A percentile compares a stretch with the other conserved stretches of the same genome.
These are phyloP conservation scores for Orthonychiurus folsomi DNA, from an alignment of 2,888 invertebrate genomes.

Conservation along the genomic window DNA sequence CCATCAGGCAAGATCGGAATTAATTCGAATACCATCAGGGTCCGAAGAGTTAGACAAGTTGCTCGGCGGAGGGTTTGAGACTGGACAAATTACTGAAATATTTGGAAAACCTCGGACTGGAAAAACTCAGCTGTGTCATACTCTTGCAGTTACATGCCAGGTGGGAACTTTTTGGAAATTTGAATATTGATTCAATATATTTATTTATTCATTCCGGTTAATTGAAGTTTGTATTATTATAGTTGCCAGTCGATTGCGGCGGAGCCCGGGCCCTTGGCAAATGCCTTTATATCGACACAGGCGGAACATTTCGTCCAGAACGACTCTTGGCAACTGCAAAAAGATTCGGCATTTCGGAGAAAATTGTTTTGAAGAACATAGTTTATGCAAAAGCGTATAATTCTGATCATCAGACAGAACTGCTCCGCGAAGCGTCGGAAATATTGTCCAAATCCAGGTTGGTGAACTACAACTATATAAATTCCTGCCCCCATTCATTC, in stretches of 20 bases:
- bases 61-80: constrained; percentile 25
- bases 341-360: constrained; percentile 74
- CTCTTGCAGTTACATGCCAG: constrained; percentile 26
- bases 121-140: constrained; percentile 23
- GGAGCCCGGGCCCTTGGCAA: constrained; percentile 99
- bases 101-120: constrained; percentile 25
- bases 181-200: background rate
- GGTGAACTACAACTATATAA: constrained; percentile 50
- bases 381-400: constrained; percentile 95
- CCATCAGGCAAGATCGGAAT: constrained; percentile 88
- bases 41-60: constrained; percentile 82
- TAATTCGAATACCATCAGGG: constrained; percentile 89
- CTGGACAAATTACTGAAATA: constrained; percentile 24
- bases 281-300: constrained; percentile 96
- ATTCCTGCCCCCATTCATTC: too few species aligned
- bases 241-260: constrained; percentile 91
- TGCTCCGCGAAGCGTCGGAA: constrained; percentile 83
- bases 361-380: constrained; percentile 90
- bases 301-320: constrained; percentile 95
- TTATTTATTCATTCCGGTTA: constrained; percentile 1
- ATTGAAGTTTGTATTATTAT: constrained; percentile 35
- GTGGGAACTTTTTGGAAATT: constrained; percentile 4
- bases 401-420: constrained; percentile 89
- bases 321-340: constrained; percentile 84
- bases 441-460: constrained; percentile 98